Evolutionary conservation across 2,888 invertebrate genomes (phyloP).

Genomic region (Brachylomia viminalis): DNA sequence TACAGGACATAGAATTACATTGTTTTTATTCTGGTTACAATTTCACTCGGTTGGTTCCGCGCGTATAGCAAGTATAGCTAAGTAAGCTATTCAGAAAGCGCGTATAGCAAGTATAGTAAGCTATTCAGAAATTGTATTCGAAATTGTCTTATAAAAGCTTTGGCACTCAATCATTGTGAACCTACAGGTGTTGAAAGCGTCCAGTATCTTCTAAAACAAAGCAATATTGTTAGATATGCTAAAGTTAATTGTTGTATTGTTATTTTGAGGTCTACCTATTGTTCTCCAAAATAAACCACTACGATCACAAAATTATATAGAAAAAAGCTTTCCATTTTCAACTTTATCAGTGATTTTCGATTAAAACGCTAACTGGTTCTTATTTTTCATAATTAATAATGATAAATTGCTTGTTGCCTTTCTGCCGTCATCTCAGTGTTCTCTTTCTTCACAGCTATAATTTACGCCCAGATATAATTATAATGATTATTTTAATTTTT

Average conservation of each 20-base stretch:
- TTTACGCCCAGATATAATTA: too few relatives aligned
- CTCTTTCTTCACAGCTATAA: background rate
- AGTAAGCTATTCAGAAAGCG: background rate
- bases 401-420: background rate
- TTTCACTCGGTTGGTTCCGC: background rate
- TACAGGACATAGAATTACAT: background rate
- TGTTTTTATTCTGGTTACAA: background rate
- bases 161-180: conserved; percentile 7
- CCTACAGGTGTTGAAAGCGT: conserved; percentile 8
- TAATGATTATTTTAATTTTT: too few relatives aligned
- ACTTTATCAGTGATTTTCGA: background rate
- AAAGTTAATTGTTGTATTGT: conserved; percentile 25
- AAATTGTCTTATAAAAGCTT: background rate
- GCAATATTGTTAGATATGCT: conserved; percentile 7
- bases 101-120: background rate
- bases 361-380: background rate
- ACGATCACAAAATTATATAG: background rate
- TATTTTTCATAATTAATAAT: background rate
- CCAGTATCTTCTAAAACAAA: conserved; percentile 10
- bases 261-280: background rate
- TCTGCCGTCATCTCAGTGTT: background rate
- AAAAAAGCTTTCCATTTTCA: background rate
- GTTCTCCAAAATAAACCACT: background rate
- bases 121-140: background rate
- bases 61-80: background rate